phyloP scores from a whole-genome alignment of 2,888 invertebrate species.

The Eurytoma adleriae region DNA sequence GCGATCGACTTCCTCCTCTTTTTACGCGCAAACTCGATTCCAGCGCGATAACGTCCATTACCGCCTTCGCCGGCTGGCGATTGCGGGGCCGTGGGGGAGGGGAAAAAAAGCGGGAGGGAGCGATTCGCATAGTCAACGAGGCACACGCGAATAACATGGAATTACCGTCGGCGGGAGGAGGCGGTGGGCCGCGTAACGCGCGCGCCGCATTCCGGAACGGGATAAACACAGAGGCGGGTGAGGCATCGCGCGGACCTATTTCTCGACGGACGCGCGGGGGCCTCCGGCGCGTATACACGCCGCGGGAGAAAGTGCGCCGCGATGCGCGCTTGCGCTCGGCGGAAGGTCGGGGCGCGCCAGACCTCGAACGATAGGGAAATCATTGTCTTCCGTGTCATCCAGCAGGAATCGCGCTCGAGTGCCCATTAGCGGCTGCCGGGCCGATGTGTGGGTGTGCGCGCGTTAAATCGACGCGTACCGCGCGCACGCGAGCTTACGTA shows the following conservation, averaged over 20 bases:
- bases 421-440: conserved; percentile 39
- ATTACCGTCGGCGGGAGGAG: conserved; percentile 16
- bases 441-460: conserved; percentile 7
- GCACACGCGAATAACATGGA: conserved; percentile 22
- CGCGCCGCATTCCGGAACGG: conserved; percentile 22
- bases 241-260: neutral
- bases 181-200: conserved; percentile 5
- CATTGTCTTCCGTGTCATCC: conserved; percentile 55
- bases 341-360: neutral
- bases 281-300: neutral
- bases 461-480: neutral
- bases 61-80: conserved; percentile 12
- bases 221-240: neutral
- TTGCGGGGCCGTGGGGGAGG: neutral
- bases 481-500: conserved; percentile 11
- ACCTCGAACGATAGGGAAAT: conserved; percentile 42
- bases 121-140: neutral
- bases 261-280: conserved; percentile 2
- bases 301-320: neutral
- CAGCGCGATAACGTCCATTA: conserved; percentile 8
- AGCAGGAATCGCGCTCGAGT: conserved; percentile 57
- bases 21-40: neutral
- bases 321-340: neutral
- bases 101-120: neutral
- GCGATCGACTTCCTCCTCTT: neutral